Base-by-base conservation (phyloP, 2,797 vertebrate species). In the Megalops cyprinoides region DNA sequence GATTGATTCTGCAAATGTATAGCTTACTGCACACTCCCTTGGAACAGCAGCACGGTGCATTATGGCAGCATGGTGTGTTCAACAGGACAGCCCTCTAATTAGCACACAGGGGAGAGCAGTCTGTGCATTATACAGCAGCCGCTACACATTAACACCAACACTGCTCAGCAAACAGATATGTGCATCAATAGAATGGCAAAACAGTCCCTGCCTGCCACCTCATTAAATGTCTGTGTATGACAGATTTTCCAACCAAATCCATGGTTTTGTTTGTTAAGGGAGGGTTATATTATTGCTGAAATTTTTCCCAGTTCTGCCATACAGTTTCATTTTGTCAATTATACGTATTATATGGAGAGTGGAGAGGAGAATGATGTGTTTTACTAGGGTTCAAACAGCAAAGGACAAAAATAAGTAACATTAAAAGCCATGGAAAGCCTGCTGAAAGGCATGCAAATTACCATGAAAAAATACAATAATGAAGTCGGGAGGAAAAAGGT, bases 41-140 rank as follows among this genome's bases (percentile, higher is more conserved):
- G 34, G 55, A 83, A 71, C 28, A 78, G 74, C 42, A 10, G 53
- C 46, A 65, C 39, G 51, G 51, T 42, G 65, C 48, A 42, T 56
- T 84, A 49, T 31, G 65, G 74, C 56, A 42, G 53, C 56, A 67
- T 28, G 31, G 37, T 48, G 67, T n/a, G 58, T 56, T 76, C 76
- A 78, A 82, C 79, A 84, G 79, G 82, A 82, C 82, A 80, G 51
- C 42, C n/a, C 58, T 53, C 81, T 87, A 82, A 87, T 82, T 85
- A 81, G 80, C 76, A 82, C 84, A 87, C 86, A 77, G 56, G 83
- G 84, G 85, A 86, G 58, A 23, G 55, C 42, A 58, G 76, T 51
- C 81, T 80, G 79, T 83, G 81, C 78, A 82, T 84, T 81, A 82
- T 79, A 80, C 69, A 51, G 67, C 75, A 74, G 76, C 76, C 81